These are phyloP conservation scores for Myiotriccus ornatus DNA, from an alignment of 2,797 vertebrate genomes.

Conservation along the genomic window DNA sequence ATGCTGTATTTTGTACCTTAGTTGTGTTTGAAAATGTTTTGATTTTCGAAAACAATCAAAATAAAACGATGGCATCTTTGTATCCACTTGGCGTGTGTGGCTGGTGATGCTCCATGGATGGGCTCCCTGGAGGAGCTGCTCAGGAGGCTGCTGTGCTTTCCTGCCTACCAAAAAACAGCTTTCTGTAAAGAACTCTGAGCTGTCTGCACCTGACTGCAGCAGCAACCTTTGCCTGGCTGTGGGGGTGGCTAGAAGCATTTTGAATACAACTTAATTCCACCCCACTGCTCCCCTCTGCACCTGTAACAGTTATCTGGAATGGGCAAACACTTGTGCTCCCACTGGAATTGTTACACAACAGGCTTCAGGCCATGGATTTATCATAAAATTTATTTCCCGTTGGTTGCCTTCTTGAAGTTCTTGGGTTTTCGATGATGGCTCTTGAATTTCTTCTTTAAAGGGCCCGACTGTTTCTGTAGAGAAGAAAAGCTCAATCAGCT, in stretches of 20 bases:
- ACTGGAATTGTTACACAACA: background rate
- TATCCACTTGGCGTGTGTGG: constrained; percentile 39
- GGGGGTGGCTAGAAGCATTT: background rate
- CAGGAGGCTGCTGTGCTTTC: background rate
- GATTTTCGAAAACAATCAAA: constrained; percentile 77
- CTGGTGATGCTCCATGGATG: background rate
- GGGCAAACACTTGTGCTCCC: background rate
- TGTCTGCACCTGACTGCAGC: background rate
- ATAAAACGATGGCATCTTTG: constrained; percentile 78
- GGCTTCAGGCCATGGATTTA: background rate
- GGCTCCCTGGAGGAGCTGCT: background rate
- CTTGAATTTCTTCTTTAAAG: constrained; percentile 67
- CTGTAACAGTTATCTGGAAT: background rate
- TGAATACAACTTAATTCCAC: background rate
- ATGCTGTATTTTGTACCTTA: constrained; percentile 82
- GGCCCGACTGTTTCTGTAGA: constrained; percentile 63
- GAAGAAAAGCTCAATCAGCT: background rate
- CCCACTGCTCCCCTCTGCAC: rapidly evolving
- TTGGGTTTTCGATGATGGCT: constrained; percentile 37
- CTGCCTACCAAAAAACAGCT: background rate
- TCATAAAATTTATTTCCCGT: background rate
- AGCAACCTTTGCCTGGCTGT: background rate
- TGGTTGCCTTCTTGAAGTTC: constrained; percentile 23
- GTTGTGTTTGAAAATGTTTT: constrained; percentile 78
- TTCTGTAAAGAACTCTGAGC: background rate